phyloP scores from a whole-genome alignment of 2,113 vertebrate genomes.

The Trogon surrucura region DNA sequence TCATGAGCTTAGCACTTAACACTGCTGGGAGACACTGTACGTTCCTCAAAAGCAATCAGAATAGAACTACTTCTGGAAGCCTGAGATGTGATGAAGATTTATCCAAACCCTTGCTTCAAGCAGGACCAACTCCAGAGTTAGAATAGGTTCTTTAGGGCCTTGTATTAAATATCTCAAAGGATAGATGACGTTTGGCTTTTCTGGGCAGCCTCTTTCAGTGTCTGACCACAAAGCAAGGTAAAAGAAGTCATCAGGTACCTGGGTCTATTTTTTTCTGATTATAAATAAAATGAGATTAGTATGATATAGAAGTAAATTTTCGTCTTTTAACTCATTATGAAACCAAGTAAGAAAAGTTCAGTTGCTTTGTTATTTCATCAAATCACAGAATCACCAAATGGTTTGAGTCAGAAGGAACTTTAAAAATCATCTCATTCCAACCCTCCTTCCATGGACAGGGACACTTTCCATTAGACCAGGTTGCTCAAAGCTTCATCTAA shows the following conservation, averaged over 20 bases:
- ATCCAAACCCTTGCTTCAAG: not conserved
- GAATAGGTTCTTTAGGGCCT: not conserved
- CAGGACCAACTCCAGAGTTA: not conserved
- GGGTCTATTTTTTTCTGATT: not conserved
- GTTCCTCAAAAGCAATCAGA: not conserved
- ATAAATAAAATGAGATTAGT: not conserved
- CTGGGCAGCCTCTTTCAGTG: not conserved
- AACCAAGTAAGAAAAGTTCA: not conserved
- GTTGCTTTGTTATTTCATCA: not conserved
- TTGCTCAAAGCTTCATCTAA: too few relatives aligned
- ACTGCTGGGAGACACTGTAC: not conserved
- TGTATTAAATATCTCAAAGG: not conserved
- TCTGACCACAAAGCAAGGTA: not conserved
- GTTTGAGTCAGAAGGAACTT: too few relatives aligned
- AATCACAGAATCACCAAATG: too few relatives aligned
- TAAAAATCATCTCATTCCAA: too few relatives aligned
- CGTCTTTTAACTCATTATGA: not conserved
- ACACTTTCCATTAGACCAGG: too few relatives aligned
- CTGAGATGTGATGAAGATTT: not conserved
- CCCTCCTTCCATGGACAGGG: too few relatives aligned
- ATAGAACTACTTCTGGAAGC: not conserved
- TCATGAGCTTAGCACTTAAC: not conserved
- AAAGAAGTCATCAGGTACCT: not conserved
- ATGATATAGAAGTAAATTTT: not conserved
- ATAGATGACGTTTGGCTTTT: not conserved